phyloP scores from a whole-genome alignment of 2,888 invertebrate genomes.

The Rhopalosiphum nymphaeae region DNA sequence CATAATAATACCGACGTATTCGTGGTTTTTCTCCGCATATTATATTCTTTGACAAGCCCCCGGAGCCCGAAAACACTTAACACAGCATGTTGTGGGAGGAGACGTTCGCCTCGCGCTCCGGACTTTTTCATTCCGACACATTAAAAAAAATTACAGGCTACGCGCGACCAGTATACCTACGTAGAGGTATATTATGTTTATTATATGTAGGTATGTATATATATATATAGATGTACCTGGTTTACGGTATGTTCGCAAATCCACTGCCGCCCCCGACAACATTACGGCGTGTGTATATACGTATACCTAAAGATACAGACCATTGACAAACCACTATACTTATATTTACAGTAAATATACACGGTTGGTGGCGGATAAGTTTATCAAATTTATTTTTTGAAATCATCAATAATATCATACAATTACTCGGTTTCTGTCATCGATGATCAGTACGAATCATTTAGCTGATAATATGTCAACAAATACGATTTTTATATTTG shows the following conservation, averaged over 20 bases:
- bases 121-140: conserved; percentile 59
- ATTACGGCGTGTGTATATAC: conserved; percentile 16
- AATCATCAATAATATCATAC: not conserved
- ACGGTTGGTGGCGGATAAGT: not conserved
- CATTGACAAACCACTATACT: not conserved
- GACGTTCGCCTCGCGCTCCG: conserved; percentile 12
- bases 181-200: not conserved
- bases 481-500: not conserved
- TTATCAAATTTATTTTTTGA: not conserved
- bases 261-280: not conserved
- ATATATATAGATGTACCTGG: not conserved
- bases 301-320: not conserved
- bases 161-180: not conserved
- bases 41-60: conserved; percentile 50
- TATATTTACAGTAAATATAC: not conserved
- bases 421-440: not conserved
- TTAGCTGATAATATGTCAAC: not conserved
- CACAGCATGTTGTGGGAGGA: conserved; percentile 48
- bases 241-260: not conserved
- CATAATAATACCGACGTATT: not conserved
- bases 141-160: conserved; percentile 59
- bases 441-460: not conserved
- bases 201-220: not conserved
- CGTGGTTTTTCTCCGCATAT: conserved; percentile 21
- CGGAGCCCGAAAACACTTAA: conserved; percentile 60